Percentiles rank a stretch among this genome's conserved stretches.
Evolutionary conservation across 2,888 invertebrate species (phyloP).

Genomic region (Epistrophe eligans): DNA sequence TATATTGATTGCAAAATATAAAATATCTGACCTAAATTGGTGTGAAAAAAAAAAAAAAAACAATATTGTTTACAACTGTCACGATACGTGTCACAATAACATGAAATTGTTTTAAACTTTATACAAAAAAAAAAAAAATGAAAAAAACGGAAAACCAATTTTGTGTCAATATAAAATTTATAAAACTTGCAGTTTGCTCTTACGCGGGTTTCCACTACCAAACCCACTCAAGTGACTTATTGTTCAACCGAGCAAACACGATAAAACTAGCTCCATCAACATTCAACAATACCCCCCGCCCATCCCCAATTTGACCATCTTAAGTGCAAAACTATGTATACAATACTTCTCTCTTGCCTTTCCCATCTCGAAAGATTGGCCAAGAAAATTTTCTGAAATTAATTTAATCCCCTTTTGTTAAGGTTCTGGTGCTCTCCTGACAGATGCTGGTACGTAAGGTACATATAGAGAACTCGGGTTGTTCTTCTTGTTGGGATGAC

Average conservation of each 20-base stretch:
- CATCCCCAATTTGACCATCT: constrained; percentile 41
- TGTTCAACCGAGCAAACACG: constrained; percentile 51
- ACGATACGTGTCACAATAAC: constrained; percentile 36
- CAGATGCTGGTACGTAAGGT: neutral
- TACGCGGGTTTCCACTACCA: constrained; percentile 1
- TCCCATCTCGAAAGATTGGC: constrained; percentile 47
- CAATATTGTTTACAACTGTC: neutral
- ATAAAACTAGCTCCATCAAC: constrained; percentile 37
- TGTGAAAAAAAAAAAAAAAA: neutral
- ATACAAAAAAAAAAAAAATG: neutral
- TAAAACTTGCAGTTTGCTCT: constrained; percentile 31
- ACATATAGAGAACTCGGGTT: neutral
- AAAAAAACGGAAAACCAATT: constrained; percentile 33
- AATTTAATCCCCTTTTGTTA: constrained; percentile 59
- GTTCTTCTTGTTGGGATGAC: neutral
- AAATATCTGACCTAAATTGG: neutral
- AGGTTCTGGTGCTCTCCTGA: constrained; percentile 15
- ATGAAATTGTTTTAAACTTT: constrained; percentile 35
- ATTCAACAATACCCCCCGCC: neutral
- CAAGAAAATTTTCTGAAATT: constrained; percentile 71
- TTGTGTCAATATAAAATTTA: constrained; percentile 54
- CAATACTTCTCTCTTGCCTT: constrained; percentile 37
- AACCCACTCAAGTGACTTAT: constrained; percentile 60
- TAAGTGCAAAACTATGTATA: constrained; percentile 66
- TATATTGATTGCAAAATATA: neutral